Conservation (phyloP, 35 echinoderm and acorn worm species). For the Diadema setosum region DNA sequence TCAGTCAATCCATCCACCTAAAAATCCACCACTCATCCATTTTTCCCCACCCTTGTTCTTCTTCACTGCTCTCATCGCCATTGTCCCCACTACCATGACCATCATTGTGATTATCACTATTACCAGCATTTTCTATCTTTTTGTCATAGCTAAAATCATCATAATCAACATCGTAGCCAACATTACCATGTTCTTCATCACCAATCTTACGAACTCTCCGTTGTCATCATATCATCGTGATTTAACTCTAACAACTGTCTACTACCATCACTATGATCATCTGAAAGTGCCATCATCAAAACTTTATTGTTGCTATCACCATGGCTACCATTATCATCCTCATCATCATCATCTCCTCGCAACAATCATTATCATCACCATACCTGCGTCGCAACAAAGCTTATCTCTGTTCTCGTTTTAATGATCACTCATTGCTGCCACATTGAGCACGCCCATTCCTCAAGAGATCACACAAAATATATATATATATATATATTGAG, state of each 20-base stretch:
- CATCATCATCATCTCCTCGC: not conserved
- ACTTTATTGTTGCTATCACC: not conserved
- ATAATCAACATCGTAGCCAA: not conserved
- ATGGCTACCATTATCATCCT: not conserved
- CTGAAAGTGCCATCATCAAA: not conserved
- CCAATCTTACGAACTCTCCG: not conserved
- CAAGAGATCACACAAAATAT: not conserved
- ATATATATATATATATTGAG: not conserved
- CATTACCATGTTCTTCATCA: not conserved
- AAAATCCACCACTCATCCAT: not conserved
- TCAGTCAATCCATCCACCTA: slow-evolving; percentile 28
- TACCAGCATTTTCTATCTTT: slow-evolving; percentile 13
- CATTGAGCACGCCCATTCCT: not conserved
- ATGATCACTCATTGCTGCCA: slow-evolving; percentile 6
- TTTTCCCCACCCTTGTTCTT: too few species aligned
- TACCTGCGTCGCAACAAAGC: slow-evolving; percentile 1
- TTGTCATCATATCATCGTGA: not conserved
- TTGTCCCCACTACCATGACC: not conserved
- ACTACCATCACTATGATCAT: not conserved
- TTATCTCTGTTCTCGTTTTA: slow-evolving; percentile 36
- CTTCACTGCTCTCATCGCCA: not conserved
- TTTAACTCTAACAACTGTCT: not conserved
- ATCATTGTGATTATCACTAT: slow-evolving; percentile 26
- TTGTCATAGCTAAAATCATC: not conserved
- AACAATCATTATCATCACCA: not conserved